Base-by-base conservation (phyloP, 2,113 vertebrate species). In the Brachyistius frenatus region DNA sequence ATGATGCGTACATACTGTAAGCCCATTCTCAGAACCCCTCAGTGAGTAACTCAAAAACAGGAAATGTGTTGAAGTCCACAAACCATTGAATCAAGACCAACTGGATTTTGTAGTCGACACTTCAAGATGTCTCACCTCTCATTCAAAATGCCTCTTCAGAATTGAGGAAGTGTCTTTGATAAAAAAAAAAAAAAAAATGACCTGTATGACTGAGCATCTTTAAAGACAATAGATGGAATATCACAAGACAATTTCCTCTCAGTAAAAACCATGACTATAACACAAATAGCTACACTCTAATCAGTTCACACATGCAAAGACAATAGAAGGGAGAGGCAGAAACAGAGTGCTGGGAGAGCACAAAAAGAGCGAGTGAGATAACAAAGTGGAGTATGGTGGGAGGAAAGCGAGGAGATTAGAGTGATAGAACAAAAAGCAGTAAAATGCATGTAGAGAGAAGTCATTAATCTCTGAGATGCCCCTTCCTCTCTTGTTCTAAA, bases 401-500 rank as follows among this genome's bases (percentile, higher is more conserved):
- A 72, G 56, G 41, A 64, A 31, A 78, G 61, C 61, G 39, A 35
- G 13, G 55, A 81, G 82, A 84, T 79, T 76, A 81, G 74, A 74
- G 9, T 31, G 60, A 76, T 66, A 70, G 74, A 82, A 87, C 66
- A 86, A 82, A 83, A 88, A 84, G 78, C 70, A 60, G 75, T 88
- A 77, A 91, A 87, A 89, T 73, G 52, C 76, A 82, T 81, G 70
- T 36, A 80, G 83, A 83, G 80, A 72, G 73, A 65, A 86, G 77
- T 84, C 84, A 88, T 89, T 91, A 83, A 89, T 93, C 84, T 91
- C 80, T 83, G 58, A 76, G 78, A 86, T 81, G 70, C 66, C 46
- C 57, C 58, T 58, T 83, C 66, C 52, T 57, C 62, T 78, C 80
- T 16, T 44, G 49, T 44, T 85, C 68, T 83, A 90, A 90, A 91